These are phyloP conservation scores for Prochilodus magdalenae DNA, from an alignment of 2,113 vertebrate species.

Conservation along the genomic window DNA sequence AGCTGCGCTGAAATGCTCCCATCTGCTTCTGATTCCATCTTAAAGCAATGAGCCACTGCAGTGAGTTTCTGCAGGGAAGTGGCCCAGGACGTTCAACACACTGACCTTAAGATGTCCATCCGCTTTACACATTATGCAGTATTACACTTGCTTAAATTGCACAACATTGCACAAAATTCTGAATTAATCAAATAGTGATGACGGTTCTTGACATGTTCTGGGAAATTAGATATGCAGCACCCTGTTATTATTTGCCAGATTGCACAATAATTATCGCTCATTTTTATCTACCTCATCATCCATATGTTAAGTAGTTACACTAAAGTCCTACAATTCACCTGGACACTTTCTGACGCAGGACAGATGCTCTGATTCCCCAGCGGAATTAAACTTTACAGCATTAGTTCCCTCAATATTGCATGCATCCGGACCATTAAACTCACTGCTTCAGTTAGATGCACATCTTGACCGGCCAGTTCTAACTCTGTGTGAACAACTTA, in stretches of 20 bases:
- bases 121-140: not conserved
- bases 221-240: no score
- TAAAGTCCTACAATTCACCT: not conserved
- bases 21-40: constrained; percentile 12
- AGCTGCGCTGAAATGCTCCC: not conserved
- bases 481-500: not conserved
- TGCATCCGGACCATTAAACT: constrained; percentile 1
- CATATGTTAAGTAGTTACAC: constrained; percentile 6
- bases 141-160: not conserved
- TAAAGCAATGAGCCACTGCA: not conserved
- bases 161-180: not conserved
- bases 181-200: no score
- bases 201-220: not conserved
- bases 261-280: not conserved
- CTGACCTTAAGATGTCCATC: not conserved
- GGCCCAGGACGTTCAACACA: not conserved
- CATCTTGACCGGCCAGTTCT: no score
- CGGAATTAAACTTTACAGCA: not conserved
- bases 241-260: no score
- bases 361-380: not conserved
- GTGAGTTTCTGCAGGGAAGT: not conserved
- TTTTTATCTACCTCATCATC: not conserved
- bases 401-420: not conserved
- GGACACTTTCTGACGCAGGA: not conserved
- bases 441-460: not conserved